Conservation (phyloP, 2,797 vertebrate genomes). For the Phalloptychus januarius region DNA sequence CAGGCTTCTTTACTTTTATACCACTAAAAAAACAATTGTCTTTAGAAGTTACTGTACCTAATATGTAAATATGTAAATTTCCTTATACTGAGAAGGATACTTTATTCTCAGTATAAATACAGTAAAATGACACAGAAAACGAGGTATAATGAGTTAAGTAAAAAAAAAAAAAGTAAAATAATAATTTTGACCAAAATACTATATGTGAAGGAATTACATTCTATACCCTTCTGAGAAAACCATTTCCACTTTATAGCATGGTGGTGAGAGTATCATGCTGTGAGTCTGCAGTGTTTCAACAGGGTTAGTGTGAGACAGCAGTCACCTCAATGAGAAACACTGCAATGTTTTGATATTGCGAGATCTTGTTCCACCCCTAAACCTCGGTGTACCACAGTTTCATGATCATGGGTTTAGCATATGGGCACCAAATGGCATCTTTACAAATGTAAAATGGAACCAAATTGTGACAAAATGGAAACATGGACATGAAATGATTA, state of each 20-base stretch:
- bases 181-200: background rate
- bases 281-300: background rate
- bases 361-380: no score
- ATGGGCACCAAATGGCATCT: background rate
- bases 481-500: background rate
- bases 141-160: background rate
- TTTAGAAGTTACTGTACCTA: background rate
- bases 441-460: background rate
- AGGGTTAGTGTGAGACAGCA: background rate
- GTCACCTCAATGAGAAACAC: no score
- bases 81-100: no score
- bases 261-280: background rate
- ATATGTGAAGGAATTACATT: background rate
- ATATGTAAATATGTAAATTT: no score
- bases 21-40: background rate
- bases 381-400: background rate
- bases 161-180: no score
- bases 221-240: background rate
- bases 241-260: background rate
- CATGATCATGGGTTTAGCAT: background rate
- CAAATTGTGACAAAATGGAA: background rate
- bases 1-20: background rate
- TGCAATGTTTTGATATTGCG: no score
- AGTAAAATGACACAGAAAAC: background rate
- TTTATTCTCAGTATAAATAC: background rate